phyloP scores from a whole-genome alignment of 30 jellyfish, hydroid and myxozoan species.

The Pelagia noctiluca region DNA sequence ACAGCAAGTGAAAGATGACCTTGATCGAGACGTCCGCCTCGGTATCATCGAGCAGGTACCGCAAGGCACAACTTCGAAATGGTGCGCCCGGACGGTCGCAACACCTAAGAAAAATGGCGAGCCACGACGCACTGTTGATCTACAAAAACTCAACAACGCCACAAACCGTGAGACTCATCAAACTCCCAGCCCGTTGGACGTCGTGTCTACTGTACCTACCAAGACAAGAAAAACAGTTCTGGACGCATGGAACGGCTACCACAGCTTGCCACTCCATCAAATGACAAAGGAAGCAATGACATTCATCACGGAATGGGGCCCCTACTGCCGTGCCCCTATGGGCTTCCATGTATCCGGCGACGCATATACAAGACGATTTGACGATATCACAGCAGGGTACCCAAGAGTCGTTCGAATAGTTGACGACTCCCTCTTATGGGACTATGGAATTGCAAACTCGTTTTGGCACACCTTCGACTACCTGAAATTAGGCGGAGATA shows the following conservation, averaged over 20 bases:
- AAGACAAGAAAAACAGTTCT: constrained; percentile 59
- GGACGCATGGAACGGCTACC: constrained; percentile 87
- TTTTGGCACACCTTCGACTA: too few relatives aligned
- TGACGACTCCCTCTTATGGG: constrained; percentile 69
- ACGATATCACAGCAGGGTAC: constrained; percentile 10
- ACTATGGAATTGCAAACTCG: too few relatives aligned
- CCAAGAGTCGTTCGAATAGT: constrained; percentile 33
- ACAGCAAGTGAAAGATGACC: constrained; percentile 26
- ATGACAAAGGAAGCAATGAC: constrained; percentile 50
- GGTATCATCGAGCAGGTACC: constrained; percentile 19
- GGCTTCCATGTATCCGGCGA: constrained; percentile 79
- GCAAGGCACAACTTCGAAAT: background rate
- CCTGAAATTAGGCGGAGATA: too few relatives aligned
- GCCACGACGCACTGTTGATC: constrained; percentile 68
- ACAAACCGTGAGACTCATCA: constrained; percentile 76
- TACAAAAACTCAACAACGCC: constrained; percentile 55
- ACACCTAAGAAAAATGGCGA: constrained; percentile 14
- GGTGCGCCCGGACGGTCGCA: constrained; percentile 31
- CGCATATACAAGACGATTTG: too few relatives aligned
- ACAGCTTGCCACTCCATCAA: constrained; percentile 45
- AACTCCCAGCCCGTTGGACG: too few relatives aligned
- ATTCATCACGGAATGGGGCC: constrained; percentile 78
- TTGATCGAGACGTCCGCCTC: constrained; percentile 47
- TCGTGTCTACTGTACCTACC: constrained; percentile 41
- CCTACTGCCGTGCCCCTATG: constrained; percentile 54